These are phyloP conservation scores for Pogonocherus hispidulus DNA, from an alignment of 2,888 invertebrate genomes.

Conservation along the genomic window DNA sequence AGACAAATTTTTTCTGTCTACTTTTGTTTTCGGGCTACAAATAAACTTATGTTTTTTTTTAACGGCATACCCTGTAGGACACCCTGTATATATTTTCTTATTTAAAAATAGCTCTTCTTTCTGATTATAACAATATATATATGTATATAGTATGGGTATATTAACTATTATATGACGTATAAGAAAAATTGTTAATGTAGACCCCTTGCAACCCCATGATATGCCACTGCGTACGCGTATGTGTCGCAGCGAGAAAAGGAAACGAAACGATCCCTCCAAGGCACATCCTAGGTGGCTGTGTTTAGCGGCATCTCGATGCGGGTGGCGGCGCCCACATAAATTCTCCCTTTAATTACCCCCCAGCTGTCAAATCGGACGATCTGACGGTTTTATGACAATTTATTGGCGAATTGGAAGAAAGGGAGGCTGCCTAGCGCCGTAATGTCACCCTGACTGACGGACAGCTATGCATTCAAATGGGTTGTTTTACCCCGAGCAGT, in stretches of 20 bases:
- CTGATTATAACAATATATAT: no score
- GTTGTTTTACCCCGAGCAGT: conserved; percentile 73
- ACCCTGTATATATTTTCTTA: no score
- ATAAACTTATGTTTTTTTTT: no score
- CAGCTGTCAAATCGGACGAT: conserved; percentile 79
- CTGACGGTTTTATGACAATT: conserved; percentile 82
- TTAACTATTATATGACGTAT: no score
- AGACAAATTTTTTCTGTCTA: no score
- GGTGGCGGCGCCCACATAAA: conserved; percentile 68
- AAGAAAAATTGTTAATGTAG: no score
- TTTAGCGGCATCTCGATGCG: conserved; percentile 65
- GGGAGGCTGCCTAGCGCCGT: conserved; percentile 69
- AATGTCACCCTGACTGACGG: conserved; percentile 80
- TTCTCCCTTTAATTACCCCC: conserved; percentile 70
- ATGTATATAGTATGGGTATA: no score
- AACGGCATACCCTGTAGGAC: no score
- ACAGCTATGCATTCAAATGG: conserved; percentile 83
- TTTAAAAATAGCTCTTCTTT: no score
- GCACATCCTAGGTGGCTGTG: conserved; percentile 53
- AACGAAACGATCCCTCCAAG: conserved; percentile 55
- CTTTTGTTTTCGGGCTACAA: no score
- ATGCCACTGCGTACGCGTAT: conserved; percentile 6
- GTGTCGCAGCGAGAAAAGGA: conserved; percentile 37
- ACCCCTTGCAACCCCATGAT: no score
- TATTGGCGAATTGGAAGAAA: conserved; percentile 72